A percentile compares a stretch with the other conserved stretches of the same genome.
Conservation (phyloP, 2,888 invertebrate genomes). For the Lamellibrachia columna region DNA sequence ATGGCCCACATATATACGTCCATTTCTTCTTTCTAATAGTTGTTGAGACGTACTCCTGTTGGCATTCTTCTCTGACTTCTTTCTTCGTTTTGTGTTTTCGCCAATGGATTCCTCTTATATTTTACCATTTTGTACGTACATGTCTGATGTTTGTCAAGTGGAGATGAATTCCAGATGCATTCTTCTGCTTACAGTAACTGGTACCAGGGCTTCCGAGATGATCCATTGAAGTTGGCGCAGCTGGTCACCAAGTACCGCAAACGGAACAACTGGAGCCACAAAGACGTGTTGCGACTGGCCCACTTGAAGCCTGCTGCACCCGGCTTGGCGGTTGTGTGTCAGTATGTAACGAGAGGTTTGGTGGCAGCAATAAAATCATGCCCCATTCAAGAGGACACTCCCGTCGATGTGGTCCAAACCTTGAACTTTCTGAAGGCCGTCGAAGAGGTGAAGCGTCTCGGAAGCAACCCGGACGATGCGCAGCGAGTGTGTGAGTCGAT, state of each 20-base stretch:
- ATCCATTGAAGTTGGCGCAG: constrained; percentile 73
- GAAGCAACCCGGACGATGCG: background rate
- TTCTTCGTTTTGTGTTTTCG: too few species aligned
- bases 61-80: too few species aligned
- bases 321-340: constrained; percentile 43
- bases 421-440: constrained; percentile 49
- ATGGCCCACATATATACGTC: too few species aligned
- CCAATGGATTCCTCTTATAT: too few species aligned
- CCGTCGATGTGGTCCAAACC: constrained; percentile 17
- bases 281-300: constrained; percentile 72
- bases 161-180: background rate
- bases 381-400: constrained; percentile 25
- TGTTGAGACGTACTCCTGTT: too few species aligned
- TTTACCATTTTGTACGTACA: background rate
- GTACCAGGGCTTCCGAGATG: constrained; percentile 68
- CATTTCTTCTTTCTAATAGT: too few species aligned
- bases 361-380: constrained; percentile 44
- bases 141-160: background rate
- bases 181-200: constrained; percentile 65
- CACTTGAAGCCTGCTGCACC: constrained; percentile 47
- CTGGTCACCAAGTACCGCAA: constrained; percentile 74
- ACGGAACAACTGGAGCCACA: constrained; percentile 78
- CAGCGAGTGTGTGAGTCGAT: constrained; percentile 36
- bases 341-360: constrained; percentile 49
- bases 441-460: constrained; percentile 46